Conservation (phyloP, 2,888 invertebrate species). For the Drosophila melanosoma region DNA sequence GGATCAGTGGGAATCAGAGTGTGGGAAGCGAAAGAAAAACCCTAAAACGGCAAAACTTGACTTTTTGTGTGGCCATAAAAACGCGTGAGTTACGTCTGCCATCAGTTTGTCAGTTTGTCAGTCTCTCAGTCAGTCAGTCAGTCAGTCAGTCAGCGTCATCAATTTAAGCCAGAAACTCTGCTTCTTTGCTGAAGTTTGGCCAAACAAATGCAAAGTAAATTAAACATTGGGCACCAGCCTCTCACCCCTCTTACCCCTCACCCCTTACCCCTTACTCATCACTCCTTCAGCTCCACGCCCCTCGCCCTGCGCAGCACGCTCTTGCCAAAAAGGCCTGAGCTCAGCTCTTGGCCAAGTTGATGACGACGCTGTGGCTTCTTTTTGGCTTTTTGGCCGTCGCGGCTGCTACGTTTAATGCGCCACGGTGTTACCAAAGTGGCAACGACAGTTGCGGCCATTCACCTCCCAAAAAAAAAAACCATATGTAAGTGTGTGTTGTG, state of each 20-base stretch:
- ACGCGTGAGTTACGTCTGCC: slow-evolving; percentile 68
- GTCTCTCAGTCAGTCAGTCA: slow-evolving; percentile 25
- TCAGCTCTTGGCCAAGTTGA: slow-evolving; percentile 51
- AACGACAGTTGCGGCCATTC: slow-evolving; percentile 82
- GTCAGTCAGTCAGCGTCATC: slow-evolving; percentile 45
- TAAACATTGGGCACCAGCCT: slow-evolving; percentile 56
- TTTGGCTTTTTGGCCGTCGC: slow-evolving; percentile 56
- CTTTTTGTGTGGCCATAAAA: slow-evolving; percentile 75
- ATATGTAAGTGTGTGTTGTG: slow-evolving; percentile 46
- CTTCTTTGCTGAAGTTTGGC: slow-evolving; percentile 52
- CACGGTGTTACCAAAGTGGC: slow-evolving; percentile 79
- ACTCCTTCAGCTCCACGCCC: neutral
- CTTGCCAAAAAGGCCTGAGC: slow-evolving; percentile 57
- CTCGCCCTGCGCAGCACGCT: neutral
- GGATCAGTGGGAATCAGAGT: slow-evolving; percentile 67
- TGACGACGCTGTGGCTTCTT: slow-evolving; percentile 65
- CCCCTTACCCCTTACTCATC: neutral
- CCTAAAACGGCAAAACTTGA: slow-evolving; percentile 48
- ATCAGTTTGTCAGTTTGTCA: slow-evolving; percentile 37
- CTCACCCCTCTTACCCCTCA: slow-evolving; percentile 1
- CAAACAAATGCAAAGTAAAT: slow-evolving; percentile 78
- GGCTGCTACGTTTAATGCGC: slow-evolving; percentile 77
- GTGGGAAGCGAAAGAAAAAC: slow-evolving; percentile 66
- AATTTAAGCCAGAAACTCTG: slow-evolving; percentile 45
- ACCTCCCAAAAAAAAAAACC: slow-evolving; percentile 77